Conservation (phyloP, 1,140 invertebrate genomes). For the Rhopalosiphum maidis region DNA sequence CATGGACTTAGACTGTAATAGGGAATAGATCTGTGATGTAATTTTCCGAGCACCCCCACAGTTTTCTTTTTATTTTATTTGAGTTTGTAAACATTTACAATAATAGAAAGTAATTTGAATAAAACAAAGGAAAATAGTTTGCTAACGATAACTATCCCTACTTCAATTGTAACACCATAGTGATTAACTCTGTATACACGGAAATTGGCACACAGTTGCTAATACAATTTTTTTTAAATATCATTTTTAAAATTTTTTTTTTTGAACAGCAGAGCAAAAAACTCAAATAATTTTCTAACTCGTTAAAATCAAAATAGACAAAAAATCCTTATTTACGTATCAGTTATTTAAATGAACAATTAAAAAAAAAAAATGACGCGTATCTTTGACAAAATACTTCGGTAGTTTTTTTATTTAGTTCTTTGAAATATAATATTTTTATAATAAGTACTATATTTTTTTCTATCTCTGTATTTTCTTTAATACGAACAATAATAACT, state of each 20-base stretch:
- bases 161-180: neutral
- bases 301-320: neutral
- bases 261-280: neutral
- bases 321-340: neutral
- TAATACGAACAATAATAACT: neutral
- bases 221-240: neutral
- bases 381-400: neutral
- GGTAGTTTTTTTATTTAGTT: neutral
- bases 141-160: neutral
- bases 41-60: neutral
- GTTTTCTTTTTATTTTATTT: neutral
- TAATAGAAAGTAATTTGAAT: neutral
- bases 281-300: neutral
- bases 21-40: neutral
- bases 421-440: neutral
- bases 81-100: neutral
- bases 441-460: too few species aligned
- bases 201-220: neutral
- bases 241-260: neutral
- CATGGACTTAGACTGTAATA: neutral
- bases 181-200: neutral
- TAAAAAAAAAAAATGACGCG: neutral
- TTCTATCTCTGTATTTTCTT: neutral
- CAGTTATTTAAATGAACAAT: neutral
- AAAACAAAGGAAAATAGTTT: neutral